These are phyloP conservation scores for Quiscalus mexicanus DNA, from an alignment of 2,113 vertebrate genomes.

Conservation along the genomic window DNA sequence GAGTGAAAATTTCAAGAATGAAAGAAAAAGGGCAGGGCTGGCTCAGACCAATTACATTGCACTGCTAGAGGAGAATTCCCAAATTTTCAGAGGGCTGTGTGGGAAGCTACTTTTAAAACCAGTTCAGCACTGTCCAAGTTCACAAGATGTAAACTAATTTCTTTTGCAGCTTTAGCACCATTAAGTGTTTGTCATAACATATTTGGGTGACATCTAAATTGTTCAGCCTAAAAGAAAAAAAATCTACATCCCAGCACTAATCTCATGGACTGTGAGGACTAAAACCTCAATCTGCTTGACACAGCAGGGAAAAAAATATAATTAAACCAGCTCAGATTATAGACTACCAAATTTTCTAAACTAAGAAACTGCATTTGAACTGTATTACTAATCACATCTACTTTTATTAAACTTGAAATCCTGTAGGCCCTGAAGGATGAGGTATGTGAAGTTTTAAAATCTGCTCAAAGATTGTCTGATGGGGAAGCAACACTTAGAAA, in stretches of 20 bases:
- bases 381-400: not conserved
- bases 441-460: not conserved
- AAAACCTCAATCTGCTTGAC: not conserved
- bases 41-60: not conserved
- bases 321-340: not conserved
- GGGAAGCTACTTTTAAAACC: not conserved
- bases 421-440: not conserved
- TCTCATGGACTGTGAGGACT: not conserved
- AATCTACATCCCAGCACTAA: not conserved
- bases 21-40: not conserved
- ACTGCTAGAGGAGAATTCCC: not conserved
- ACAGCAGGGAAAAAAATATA: not conserved
- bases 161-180: not conserved
- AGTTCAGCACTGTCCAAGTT: not conserved
- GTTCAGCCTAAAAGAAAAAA: not conserved
- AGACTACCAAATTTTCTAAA: not conserved
- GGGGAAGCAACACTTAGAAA: not conserved
- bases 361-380: not conserved
- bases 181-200: not conserved
- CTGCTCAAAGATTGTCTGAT: not conserved
- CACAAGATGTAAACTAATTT: not conserved
- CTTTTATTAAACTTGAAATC: conserved; percentile 9
- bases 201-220: not conserved
- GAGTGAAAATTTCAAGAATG: not conserved
- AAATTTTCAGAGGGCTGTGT: not conserved